Evolutionary conservation across 1,140 invertebrate species (phyloP).

Genomic region (Lycorma delicatula): DNA sequence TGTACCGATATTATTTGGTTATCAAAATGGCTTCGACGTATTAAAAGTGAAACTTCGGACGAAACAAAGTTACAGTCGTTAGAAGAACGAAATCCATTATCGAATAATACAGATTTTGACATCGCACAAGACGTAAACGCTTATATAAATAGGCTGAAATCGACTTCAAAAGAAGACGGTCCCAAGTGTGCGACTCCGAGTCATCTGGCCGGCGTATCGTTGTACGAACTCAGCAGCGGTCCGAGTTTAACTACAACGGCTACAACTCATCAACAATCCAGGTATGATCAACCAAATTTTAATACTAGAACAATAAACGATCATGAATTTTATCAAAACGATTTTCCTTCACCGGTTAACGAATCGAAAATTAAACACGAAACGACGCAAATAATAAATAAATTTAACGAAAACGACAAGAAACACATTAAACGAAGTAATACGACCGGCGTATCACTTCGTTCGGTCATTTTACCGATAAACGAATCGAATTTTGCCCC

Average conservation of each 20-base stretch:
- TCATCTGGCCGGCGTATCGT: no score
- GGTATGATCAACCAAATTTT: neutral
- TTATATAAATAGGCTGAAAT: neutral
- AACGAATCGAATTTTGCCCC: no score
- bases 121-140: neutral
- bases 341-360: neutral
- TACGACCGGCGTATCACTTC: no score
- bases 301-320: neutral
- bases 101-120: neutral
- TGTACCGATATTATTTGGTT: slow-evolving; percentile 52
- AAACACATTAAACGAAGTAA: no score
- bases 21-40: slow-evolving; percentile 46
- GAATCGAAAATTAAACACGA: no score
- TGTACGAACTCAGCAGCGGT: no score
- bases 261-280: neutral
- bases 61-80: neutral
- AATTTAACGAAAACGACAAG: no score
- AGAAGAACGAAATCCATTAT: neutral
- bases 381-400: no score
- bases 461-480: no score
- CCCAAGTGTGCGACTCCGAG: no score
- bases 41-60: no score
- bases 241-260: neutral
- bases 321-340: neutral
- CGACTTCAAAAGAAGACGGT: neutral